Base-by-base conservation (phyloP, 2,888 invertebrate species). In the Sturmia bella region DNA sequence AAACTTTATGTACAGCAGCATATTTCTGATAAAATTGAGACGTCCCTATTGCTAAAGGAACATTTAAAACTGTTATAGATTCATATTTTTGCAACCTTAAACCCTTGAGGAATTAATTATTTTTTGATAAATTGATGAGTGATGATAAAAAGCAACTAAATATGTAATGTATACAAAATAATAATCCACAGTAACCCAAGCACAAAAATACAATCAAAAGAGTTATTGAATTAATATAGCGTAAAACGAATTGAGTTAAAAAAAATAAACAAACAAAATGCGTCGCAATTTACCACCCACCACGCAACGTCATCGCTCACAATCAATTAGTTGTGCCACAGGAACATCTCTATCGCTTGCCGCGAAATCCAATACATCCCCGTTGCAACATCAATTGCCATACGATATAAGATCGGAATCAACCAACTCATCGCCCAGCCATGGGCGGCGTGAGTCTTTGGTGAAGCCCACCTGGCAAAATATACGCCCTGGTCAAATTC, bases 391-490 rank as follows among this genome's bases (percentile, higher is more conserved):
- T 59, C 59, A 78, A 27, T 45, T 70, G 9, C 70, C 82, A 56
- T 73, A 63, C 54, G 75, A 69, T 19, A 56, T 57, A 12, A 27
- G 57, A 69, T 74, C 76, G 9, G 80, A 66, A 43, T 56, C 75
- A n/a, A 72, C 56, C n/a, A 73, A 61, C n/a, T 66, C 63, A 24
- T 69, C 79, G 21, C 61, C 79, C 9, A 66, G 15, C 15, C 77
- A 61, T 48, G 77, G 87, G 75, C 87, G 91, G 0, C 88, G 90
- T 12, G 91, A 91, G 54, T 91, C 91, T 0, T 79, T 91, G 77
- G 90, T 91, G 21, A 91, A 91, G 78, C 91, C 91, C 50, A 91
- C 91, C 41, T 91, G 91, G 91, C 91, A 90, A 86, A 89, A 91
- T 83, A 90, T 90, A 37, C 89, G 88, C 2, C 91, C 91, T 0